phyloP scores from a whole-genome alignment of 2,113 vertebrate genomes.

The Orycteropus afer region DNA sequence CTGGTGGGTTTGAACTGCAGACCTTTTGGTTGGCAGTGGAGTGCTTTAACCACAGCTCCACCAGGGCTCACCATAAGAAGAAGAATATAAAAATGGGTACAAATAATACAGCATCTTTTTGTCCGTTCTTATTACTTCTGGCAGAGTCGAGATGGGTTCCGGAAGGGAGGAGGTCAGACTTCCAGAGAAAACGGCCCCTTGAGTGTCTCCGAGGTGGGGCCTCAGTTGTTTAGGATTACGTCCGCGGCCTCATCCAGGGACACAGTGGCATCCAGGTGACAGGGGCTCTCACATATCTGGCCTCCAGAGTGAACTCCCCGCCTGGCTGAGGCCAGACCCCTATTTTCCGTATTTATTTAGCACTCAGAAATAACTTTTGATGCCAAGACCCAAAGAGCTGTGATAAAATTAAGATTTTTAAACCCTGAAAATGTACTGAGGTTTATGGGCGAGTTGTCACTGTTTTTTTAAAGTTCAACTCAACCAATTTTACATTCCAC shows the following conservation, averaged over 20 bases:
- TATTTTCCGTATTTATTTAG: conserved; percentile 65
- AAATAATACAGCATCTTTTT: conserved; percentile 34
- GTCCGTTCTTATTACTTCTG: background rate
- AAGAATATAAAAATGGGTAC: background rate
- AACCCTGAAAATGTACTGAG: conserved; percentile 55
- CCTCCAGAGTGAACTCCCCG: background rate
- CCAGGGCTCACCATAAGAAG: no score
- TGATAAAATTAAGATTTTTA: conserved; percentile 59
- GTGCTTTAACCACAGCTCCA: no score
- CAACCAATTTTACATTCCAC: conserved; percentile 59
- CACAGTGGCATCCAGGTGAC: background rate
- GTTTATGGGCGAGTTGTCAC: conserved; percentile 53
- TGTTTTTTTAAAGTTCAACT: conserved; percentile 62
- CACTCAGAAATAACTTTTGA: conserved; percentile 58
- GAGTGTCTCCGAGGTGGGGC: background rate
- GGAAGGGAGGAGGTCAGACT: background rate
- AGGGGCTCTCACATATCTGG: background rate
- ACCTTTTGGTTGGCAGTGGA: no score
- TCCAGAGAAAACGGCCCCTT: background rate
- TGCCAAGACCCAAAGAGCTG: conserved; percentile 50
- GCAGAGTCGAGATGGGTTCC: background rate
- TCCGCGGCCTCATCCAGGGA: background rate
- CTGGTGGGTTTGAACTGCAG: no score
- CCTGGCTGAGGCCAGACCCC: background rate
- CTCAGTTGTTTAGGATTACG: background rate